Base-by-base conservation (phyloP, 1,140 invertebrate species). In the Atta colombica region DNA sequence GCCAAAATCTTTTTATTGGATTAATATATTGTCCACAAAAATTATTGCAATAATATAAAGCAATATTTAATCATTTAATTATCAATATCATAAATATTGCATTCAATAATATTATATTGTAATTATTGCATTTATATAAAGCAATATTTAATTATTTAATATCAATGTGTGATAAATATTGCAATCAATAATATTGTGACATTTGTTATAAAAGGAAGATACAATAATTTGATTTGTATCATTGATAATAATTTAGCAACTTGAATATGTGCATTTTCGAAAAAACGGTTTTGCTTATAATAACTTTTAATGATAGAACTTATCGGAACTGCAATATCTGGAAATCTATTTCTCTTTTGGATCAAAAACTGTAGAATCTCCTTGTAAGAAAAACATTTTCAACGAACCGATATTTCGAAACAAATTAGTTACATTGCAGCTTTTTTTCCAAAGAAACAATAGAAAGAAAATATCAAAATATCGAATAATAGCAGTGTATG, bases 261-360 rank as follows among this genome's bases (percentile, higher is more conserved):
- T 60, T 61, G 3, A 21, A 25, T 25, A 3, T 25, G 3, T 51
- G 25, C 12, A 65, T 51, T 31, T 31, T 31, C 39, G 8, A 16
- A n/a, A 51, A 39, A 45, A 63, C 8, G 1, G 21, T 28, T 31
- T 31, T 8, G 21, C 6, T 31, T 2, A 49, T 31, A 63, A 65
- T 49, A 77, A 77, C 39, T 63, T 65, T 77, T 65, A 77, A 77
- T 49, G 5, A 63, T 28, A n/a, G 12, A 49, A 49, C 10, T 77
- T 45, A 31, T 16, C 58, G 31, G 31, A 0, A 35, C 31, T 10
- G 18, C 21, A 10, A 35, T 5, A 8, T 39, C 21, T 45, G 65
- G 0, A 6, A 77, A 39, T 21, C 7, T 39, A 60, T 75, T 8
- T 66, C 31, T 66, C 65, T 39, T 66, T 68, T 31, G 25, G 5